Base-by-base conservation (phyloP, 53 echinoderm and acorn worm species). In the Patiria pectinifera region DNA sequence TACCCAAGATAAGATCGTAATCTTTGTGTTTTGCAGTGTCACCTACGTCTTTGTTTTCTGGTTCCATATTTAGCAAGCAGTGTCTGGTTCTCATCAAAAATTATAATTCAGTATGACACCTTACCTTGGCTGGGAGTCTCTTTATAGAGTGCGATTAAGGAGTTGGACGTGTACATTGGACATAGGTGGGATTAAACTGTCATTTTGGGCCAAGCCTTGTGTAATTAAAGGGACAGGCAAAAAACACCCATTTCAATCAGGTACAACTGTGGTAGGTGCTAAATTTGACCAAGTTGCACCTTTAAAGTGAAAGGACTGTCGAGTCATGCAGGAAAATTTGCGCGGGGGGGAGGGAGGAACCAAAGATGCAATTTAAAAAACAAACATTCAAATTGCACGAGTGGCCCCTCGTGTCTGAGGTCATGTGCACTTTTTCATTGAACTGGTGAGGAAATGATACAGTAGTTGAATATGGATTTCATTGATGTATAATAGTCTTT, bases 1-100 rank as follows among this genome's bases (percentile, higher is more conserved):
- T 76, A 3, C 71, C 48, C 78, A 77, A 60, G 48, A 76, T 72
- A 76, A 21, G 15, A 3, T 78, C 62, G 53, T 44, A n/a, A 23
- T 74, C 19, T 66, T 66, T 66, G 25, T 6, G 49, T 87, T 87
- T 87, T 87, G 87, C 87, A 78, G 22, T 78, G 87, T 87, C 87
- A 87, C 87, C 49, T 23, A 21, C 53, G 16, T 16, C 14, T 45
- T 75, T 87, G 18, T 81, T 48, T 48, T 63, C 80, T 49, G 43
- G 77, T 35, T 77, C 45, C 61, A 43, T 26, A 77, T 26, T 76
- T 76, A 62, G 15, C 16, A n/a, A 26, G 47, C 48, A 19, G 45
- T 77, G 89, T 89, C 78, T 89, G 89, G 21, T 62, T 78, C 53
- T 74, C 79, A 26, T 89, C 89, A 89, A 18, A 12, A 43, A 43